phyloP scores from a whole-genome alignment of 1,140 invertebrate genomes.

The Chrysomallon squamiferum region DNA sequence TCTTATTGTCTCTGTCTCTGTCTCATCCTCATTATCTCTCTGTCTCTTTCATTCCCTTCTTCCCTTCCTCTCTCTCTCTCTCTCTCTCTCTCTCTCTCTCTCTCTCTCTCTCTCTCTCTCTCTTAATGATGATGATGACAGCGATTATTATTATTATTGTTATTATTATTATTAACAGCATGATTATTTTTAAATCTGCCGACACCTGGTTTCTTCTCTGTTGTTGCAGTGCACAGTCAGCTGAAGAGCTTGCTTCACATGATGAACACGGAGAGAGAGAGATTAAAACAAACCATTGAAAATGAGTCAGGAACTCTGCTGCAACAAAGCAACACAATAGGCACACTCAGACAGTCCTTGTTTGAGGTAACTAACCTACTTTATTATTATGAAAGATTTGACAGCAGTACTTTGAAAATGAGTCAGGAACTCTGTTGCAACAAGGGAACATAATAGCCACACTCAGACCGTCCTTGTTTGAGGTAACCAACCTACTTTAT shows the following conservation, averaged over 20 bases:
- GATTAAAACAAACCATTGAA: slow-evolving; percentile 68
- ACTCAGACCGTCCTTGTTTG: slow-evolving; percentile 58
- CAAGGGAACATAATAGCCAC: slow-evolving; percentile 15
- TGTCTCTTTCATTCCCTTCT: too few relatives aligned
- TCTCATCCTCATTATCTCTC: too few relatives aligned
- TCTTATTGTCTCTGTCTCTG: too few relatives aligned
- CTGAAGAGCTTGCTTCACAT: slow-evolving; percentile 66
- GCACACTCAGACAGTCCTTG: slow-evolving; percentile 35
- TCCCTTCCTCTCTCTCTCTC: too few relatives aligned
- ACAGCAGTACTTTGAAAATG: slow-evolving; percentile 65
- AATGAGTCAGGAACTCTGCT: slow-evolving; percentile 23
- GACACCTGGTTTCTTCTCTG: too few relatives aligned
- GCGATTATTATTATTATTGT: too few relatives aligned
- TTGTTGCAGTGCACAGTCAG: slow-evolving; percentile 65
- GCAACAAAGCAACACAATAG: slow-evolving; percentile 13
- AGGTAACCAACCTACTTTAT: slow-evolving; percentile 61
- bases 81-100: too few relatives aligned
- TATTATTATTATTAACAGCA: too few relatives aligned
- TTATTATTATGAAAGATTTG: slow-evolving; percentile 73
- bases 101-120: too few relatives aligned
- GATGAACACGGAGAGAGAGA: slow-evolving; percentile 71
- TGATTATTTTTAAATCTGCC: too few relatives aligned
- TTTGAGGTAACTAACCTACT: slow-evolving; percentile 65
- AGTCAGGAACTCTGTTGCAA: slow-evolving; percentile 1
- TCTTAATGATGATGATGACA: too few relatives aligned